phyloP scores from a whole-genome alignment of 2,797 vertebrate species.

The Sebastes paucispinis region DNA sequence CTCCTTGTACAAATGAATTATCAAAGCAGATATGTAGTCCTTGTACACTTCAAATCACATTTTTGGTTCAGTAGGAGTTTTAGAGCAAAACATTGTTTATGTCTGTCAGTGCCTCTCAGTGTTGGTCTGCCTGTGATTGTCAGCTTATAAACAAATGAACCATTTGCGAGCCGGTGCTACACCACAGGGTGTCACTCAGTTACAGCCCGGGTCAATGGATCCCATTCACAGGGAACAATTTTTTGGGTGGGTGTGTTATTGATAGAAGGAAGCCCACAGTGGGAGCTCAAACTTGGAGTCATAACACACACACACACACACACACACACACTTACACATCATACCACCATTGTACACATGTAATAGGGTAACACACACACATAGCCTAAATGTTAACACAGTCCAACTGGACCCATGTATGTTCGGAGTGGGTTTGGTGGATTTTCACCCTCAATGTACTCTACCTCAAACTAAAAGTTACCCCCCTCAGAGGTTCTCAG shows the following conservation, averaged over 20 bases:
- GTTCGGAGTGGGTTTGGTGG: background rate
- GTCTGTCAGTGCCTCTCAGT: slow-evolving; percentile 23
- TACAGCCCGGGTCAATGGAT: slow-evolving; percentile 64
- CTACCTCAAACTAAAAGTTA: background rate
- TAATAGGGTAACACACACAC: background rate
- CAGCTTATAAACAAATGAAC: slow-evolving; percentile 73
- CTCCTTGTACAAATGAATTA: background rate
- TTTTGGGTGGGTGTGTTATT: slow-evolving; percentile 41
- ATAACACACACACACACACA: slow-evolving; percentile 14
- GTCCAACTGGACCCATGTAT: background rate
- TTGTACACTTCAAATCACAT: slow-evolving; percentile 18
- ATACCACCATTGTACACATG: background rate
- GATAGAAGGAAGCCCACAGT: slow-evolving; percentile 62
- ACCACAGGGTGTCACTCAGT: slow-evolving; percentile 68
- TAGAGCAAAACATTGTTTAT: slow-evolving; percentile 41
- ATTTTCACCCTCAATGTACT: slow-evolving; percentile 24
- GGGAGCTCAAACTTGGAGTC: slow-evolving; percentile 41
- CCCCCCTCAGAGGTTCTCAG: slow-evolving; percentile 4
- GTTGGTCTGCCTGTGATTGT: slow-evolving; percentile 61
- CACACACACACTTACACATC: background rate
- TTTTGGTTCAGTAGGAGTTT: slow-evolving; percentile 32
- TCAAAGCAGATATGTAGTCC: slow-evolving; percentile 26
- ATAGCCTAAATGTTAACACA: background rate
- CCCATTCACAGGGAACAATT: slow-evolving; percentile 57
- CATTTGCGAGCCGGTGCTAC: slow-evolving; percentile 46